These are phyloP conservation scores for Notarius lentiginosus DNA, from an alignment of 2,113 vertebrate genomes.

Conservation along the genomic window DNA sequence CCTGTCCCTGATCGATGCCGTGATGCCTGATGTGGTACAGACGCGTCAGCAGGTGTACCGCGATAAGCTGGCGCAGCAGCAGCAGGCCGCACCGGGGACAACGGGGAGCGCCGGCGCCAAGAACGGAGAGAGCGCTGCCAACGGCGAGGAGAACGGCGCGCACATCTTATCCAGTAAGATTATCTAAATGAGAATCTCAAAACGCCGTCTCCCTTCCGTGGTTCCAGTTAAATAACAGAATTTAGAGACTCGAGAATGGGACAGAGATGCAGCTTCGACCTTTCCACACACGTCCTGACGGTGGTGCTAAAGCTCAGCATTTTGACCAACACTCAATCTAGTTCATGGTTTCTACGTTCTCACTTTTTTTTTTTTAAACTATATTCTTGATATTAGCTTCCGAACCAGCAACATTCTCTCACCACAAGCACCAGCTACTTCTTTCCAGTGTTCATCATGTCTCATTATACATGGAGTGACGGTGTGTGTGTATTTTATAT, in stretches of 20 bases:
- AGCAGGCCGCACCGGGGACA: slow-evolving; percentile 83
- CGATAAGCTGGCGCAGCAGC: slow-evolving; percentile 96
- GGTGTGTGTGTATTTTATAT: no score
- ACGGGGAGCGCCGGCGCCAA: slow-evolving; percentile 77
- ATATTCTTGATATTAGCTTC: neutral
- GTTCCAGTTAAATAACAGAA: neutral
- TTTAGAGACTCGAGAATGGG: neutral
- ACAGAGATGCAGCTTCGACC: neutral
- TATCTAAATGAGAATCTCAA: neutral
- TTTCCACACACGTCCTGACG: neutral
- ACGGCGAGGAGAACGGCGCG: slow-evolving; percentile 94
- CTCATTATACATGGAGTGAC: no score
- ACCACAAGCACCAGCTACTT: no score
- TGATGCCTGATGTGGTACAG: slow-evolving; percentile 97
- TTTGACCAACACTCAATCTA: neutral
- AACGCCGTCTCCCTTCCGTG: neutral
- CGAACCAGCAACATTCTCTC: no score
- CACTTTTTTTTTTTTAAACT: neutral
- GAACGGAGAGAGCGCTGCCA: slow-evolving; percentile 95
- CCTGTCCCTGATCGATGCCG: slow-evolving; percentile 94
- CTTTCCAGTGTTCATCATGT: no score
- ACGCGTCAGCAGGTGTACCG: slow-evolving; percentile 95
- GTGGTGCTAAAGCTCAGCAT: neutral
- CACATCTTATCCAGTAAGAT: slow-evolving; percentile 90
- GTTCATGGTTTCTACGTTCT: no score